Evolutionary conservation across 2,797 vertebrate genomes (phyloP), one percentile per base, ranked within the genome.

Genomic region (Aratinga solstitialis): DNA sequence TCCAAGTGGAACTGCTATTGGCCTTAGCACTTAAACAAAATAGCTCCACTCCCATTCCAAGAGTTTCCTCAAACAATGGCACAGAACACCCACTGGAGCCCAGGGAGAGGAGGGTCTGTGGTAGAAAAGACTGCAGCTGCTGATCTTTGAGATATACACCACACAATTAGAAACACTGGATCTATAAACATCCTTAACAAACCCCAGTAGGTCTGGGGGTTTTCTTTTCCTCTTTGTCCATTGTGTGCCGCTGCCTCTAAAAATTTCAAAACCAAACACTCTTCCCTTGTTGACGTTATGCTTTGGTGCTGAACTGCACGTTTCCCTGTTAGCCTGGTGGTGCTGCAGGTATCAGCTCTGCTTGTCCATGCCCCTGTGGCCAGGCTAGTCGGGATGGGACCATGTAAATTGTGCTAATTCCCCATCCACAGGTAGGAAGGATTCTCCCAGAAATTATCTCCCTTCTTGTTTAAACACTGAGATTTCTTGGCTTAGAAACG

Each of bases 1-100:
- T 95, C 79, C 81, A 86, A 84, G 58, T 5, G 3, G 72, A 80
- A 92, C 4, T 73, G 78, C 58, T 73, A 81, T 24, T 61, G 69
- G 86, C 43, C 68, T 93, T 80, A 89, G 58, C 0, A 0, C 23
- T 94, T 78, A 78, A 89, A 89, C 61, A 93, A 94, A 93, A 73
- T 8, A 92, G 53, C 8, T 94, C 61, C 83, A 53, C 75, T 89
- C 59, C 42, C 11, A 1, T 73, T 84, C 61, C 73, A 3, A 8
- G 62, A 87, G 84, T 87, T 94, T 84, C 79, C 84, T 84, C 82
- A 89, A 93, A 94, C 93, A 96, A 93, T 73, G 62, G 75, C 75
- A 95, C 29, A 66, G 85, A 93, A 95, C 65, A 85, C 50, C 10
- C 69, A 47, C 12, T 2, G 8, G 65, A 89, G 78, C 72, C 69